Conservation (phyloP, 2,113 vertebrate species). For the Eidolon helvum region DNA sequence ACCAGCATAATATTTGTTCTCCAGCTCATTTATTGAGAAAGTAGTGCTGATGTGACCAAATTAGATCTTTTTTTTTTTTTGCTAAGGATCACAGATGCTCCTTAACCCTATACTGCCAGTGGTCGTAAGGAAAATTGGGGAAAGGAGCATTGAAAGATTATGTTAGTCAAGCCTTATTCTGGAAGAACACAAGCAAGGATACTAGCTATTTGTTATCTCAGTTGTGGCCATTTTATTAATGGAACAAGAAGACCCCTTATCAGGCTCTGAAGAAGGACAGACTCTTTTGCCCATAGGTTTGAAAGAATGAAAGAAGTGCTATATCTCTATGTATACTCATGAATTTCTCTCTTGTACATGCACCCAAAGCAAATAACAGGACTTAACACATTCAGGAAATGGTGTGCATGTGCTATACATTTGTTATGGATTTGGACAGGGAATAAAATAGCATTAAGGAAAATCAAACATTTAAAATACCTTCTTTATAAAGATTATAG, state of each 20-base stretch:
- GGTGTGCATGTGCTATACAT: background rate
- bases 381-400: background rate
- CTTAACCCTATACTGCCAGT: background rate
- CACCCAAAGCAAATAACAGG: conserved; percentile 2
- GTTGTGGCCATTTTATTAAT: background rate
- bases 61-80: background rate
- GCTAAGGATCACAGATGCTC: background rate
- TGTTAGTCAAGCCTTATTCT: background rate
- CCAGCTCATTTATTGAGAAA: conserved; percentile 15
- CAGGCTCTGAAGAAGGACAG: background rate
- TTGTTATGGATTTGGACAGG: background rate
- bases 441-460: conserved; percentile 5
- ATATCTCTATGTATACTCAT: background rate
- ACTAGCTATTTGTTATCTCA: background rate
- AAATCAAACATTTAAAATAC: conserved; percentile 15
- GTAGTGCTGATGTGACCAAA: background rate
- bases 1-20: background rate
- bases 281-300: background rate
- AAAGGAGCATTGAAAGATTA: background rate
- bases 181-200: background rate
- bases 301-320: background rate
- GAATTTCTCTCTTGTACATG: background rate
- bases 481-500: conserved; percentile 26
- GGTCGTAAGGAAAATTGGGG: background rate
- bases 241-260: background rate